Percentiles rank a stretch among this genome's conserved stretches.
Conservation (phyloP, 1,140 invertebrate species). For the Trinorchestia longiramus region DNA sequence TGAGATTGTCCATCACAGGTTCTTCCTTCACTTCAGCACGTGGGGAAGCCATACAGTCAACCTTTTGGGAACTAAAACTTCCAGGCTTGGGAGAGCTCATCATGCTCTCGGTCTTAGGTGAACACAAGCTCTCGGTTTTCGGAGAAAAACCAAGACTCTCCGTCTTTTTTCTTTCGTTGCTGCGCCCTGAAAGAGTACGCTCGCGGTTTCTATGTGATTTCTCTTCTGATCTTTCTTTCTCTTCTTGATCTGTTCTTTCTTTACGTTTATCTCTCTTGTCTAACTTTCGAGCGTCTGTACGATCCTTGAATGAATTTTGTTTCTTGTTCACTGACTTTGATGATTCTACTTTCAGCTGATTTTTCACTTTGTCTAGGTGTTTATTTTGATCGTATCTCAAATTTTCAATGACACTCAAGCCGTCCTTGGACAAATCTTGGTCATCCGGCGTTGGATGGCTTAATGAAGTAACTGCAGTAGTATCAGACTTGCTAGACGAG, state of each 20-base stretch:
- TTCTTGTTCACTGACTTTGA: neutral
- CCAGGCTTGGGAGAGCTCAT: neutral
- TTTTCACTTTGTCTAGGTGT: neutral
- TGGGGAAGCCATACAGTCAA: neutral
- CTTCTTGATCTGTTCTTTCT: constrained; percentile 24
- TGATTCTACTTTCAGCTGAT: neutral
- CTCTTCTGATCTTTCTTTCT: neutral
- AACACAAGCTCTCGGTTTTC: neutral
- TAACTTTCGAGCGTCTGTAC: neutral
- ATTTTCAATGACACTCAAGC: neutral
- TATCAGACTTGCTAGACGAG: neutral
- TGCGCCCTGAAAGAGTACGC: constrained; percentile 1
- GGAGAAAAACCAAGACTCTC: neutral
- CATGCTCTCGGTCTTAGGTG: neutral
- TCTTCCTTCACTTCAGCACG: neutral
- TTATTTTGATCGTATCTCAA: neutral
- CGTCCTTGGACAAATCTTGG: neutral
- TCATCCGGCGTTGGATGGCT: neutral
- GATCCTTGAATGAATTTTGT: neutral
- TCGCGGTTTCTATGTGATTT: neutral
- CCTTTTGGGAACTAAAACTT: neutral
- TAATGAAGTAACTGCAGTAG: neutral
- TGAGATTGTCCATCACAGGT: neutral
- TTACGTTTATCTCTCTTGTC: neutral
- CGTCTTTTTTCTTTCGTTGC: neutral